phyloP scores from a whole-genome alignment of 2,888 invertebrate genomes.

The Digitonthophagus gazella region DNA sequence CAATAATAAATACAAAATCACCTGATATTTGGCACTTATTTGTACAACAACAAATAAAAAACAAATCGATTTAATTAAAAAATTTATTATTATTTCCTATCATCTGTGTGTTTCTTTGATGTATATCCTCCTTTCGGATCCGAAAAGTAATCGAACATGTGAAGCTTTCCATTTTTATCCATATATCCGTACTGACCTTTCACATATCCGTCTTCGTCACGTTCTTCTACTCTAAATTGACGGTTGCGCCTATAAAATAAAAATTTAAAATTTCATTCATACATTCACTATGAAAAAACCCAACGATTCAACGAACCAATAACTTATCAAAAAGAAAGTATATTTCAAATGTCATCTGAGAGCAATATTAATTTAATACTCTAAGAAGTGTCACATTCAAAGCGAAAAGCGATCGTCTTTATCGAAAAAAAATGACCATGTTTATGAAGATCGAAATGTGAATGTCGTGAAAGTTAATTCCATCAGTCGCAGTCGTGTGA shows the following conservation, averaged over 20 bases:
- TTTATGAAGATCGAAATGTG: not conserved
- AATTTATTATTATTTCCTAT: conserved; percentile 7
- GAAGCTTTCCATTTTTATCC: conserved; percentile 72
- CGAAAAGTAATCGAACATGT: conserved; percentile 73
- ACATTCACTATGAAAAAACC: too few relatives aligned
- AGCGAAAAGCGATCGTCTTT: too few relatives aligned
- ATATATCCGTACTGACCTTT: conserved; percentile 80
- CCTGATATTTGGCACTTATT: conserved; percentile 19
- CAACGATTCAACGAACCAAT: too few relatives aligned
- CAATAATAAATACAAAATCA: conserved; percentile 8
- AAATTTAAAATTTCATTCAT: too few relatives aligned
- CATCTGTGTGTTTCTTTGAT: conserved; percentile 48
- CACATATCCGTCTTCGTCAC: conserved; percentile 71
- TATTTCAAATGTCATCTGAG: not conserved
- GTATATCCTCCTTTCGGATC: conserved; percentile 70
- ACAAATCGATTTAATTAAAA: conserved; percentile 1
- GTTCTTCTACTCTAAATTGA: conserved; percentile 78
- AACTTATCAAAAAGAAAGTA: not conserved
- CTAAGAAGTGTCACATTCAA: too few relatives aligned
- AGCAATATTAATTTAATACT: too few relatives aligned
- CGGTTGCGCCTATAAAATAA: conserved; percentile 66
- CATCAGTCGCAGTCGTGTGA: not conserved
- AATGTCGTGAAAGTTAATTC: not conserved
- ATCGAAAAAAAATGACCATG: too few relatives aligned
- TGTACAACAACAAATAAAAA: not conserved